Evolutionary conservation across 2,888 invertebrate species (phyloP), one percentile per base, ranked within the genome.

Genomic region (Drosophila flavopinicola): DNA sequence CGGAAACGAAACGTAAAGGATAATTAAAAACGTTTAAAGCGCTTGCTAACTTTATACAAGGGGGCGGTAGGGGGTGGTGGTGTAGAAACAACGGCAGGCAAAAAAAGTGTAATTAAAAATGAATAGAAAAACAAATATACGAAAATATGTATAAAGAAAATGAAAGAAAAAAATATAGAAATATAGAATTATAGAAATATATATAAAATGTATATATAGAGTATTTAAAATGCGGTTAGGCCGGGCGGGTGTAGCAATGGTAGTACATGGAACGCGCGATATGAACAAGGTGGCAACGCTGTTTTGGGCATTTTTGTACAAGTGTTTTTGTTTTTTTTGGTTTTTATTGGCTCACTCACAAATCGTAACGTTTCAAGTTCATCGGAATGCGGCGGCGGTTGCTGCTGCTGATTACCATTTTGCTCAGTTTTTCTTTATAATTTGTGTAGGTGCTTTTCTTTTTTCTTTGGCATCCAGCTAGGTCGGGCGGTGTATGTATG

Each of bases 261-360:
- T 70, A 74, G 80, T 79, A 75, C 72, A 79, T 82, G 66, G 66
- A 85, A 64, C 75, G 85, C 70, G 71, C 71, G 63, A 49, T 54
- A 59, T 58, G 58, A 75, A 71, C 70, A 48, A 70, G 75, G 58
- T 69, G 75, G 75, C 71, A 71, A 75, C 71, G 71, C 71, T 75
- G 71, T 41, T 35, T 53, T 30, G 54, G 47, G 48, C 48, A 64
- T 32, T 64, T 48, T 61, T 70, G 44, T 75, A 75, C 75, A 71
- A 33, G 45, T 68, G 48, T 33, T 38, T n/a, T 11, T 17, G 47
- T 47, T 15, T 24, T 32, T 29, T 7, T 30, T 20, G 38, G 24
- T 9, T 17, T 41, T n/a, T 20, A 4, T 20, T 20, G 20, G 42
- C 32, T 52, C 75, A 71, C 71, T 71, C 71, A 71, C 71, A 75